Conservation (phyloP, 2,888 invertebrate species). For the Carpatolechia fugitivella region DNA sequence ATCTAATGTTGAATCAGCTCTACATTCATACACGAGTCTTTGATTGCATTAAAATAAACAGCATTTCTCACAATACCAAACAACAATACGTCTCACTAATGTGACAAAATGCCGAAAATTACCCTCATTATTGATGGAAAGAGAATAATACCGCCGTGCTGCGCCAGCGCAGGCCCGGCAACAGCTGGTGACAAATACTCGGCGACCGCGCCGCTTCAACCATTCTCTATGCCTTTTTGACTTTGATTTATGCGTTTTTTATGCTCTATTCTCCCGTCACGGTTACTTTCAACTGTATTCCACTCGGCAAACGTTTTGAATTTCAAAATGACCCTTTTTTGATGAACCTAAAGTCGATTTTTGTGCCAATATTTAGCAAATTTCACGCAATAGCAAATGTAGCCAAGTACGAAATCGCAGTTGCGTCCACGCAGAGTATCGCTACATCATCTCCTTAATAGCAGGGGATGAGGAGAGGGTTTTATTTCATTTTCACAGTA, state of each 20-base stretch:
- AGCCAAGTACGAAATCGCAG: constrained; percentile 48
- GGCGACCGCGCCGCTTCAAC: constrained; percentile 61
- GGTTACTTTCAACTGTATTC: constrained; percentile 65
- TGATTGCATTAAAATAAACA: constrained; percentile 12
- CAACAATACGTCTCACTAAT: constrained; percentile 71
- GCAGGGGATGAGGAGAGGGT: constrained; percentile 72
- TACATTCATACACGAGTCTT: background rate
- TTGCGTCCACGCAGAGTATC: constrained; percentile 70
- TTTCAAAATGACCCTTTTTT: constrained; percentile 25
- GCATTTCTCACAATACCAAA: constrained; percentile 38
- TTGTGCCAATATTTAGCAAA: constrained; percentile 20
- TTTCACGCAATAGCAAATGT: constrained; percentile 39
- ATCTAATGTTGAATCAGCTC: background rate
- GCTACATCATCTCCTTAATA: constrained; percentile 76
- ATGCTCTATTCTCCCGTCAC: constrained; percentile 76
- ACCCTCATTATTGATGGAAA: constrained; percentile 77
- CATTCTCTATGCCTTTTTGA: constrained; percentile 80
- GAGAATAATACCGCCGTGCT: constrained; percentile 56
- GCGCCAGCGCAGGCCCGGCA: constrained; percentile 35
- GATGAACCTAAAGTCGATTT: constrained; percentile 30
- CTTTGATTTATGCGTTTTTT: constrained; percentile 80
- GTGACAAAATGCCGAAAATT: constrained; percentile 76
- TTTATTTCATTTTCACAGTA: constrained; percentile 77
- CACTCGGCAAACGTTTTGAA: constrained; percentile 26
- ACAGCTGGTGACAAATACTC: constrained; percentile 75